Conservation (phyloP, 2,888 invertebrate genomes). For the Argyra leucocephala region DNA sequence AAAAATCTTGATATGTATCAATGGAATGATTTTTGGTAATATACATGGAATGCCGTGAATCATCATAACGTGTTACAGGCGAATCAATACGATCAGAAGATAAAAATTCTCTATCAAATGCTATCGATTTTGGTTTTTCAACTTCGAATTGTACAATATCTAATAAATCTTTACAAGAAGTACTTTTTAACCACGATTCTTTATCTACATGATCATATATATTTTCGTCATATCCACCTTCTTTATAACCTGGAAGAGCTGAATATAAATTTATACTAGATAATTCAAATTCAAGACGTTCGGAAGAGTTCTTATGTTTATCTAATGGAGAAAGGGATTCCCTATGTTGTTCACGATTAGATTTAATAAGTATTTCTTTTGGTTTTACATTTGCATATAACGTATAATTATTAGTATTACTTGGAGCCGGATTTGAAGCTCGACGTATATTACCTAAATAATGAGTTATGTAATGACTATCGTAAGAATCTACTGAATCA, state of each 20-base stretch:
- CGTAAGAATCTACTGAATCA: conserved; percentile 42
- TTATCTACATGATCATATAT: conserved; percentile 41
- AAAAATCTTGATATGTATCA: conserved; percentile 58
- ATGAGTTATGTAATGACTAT: conserved; percentile 42
- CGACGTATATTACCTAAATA: conserved; percentile 25
- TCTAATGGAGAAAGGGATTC: conserved; percentile 30
- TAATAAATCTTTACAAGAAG: conserved; percentile 72
- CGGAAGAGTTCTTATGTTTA: conserved; percentile 35
- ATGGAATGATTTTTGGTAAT: conserved; percentile 54
- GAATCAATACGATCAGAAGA: conserved; percentile 52
- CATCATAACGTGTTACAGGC: conserved; percentile 64
- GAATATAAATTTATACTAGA: conserved; percentile 52
- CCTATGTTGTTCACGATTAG: conserved; percentile 28
- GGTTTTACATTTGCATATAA: conserved; percentile 42
- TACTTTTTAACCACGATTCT: conserved; percentile 63
- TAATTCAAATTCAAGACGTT: conserved; percentile 50
- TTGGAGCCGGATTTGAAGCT: conserved; percentile 1
- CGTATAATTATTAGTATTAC: conserved; percentile 28
- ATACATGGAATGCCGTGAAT: conserved; percentile 54
- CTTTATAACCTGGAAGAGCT: conserved; percentile 34
- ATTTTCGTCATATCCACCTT: conserved; percentile 34
- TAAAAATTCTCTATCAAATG: conserved; percentile 43
- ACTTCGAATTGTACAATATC: conserved; percentile 59
- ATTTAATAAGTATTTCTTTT: conserved; percentile 16
- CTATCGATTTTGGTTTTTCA: conserved; percentile 43